Conservation (phyloP, 2,797 vertebrate species). For the Oreochromis grahami region DNA sequence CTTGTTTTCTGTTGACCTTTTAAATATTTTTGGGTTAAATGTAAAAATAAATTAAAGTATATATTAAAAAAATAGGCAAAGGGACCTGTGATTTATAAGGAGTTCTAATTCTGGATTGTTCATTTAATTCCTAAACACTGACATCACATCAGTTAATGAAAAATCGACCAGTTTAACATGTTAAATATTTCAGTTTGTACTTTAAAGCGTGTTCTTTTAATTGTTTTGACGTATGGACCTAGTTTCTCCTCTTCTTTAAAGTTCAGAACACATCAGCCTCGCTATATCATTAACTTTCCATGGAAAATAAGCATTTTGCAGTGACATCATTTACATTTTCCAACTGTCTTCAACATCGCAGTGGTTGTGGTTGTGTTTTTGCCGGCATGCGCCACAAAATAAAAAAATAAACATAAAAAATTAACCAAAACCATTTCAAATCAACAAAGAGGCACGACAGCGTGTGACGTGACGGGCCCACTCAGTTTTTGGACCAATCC, state of each 20-base stretch:
- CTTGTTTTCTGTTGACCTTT: background rate
- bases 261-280: background rate
- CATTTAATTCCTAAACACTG: background rate
- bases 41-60: background rate
- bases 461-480: slow-evolving; percentile 45
- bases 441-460: slow-evolving; percentile 24
- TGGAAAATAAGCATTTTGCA: background rate
- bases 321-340: background rate
- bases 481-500: slow-evolving; percentile 59
- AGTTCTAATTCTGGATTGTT: background rate
- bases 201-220: background rate
- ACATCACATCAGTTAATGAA: background rate
- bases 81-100: background rate
- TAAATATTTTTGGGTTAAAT: background rate
- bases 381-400: background rate
- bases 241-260: background rate
- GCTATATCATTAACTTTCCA: background rate
- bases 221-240: background rate
- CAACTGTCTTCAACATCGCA: background rate
- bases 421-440: background rate
- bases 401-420: background rate
- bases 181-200: background rate
- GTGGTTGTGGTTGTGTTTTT: background rate
- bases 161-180: background rate
- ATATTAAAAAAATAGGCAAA: background rate